Evolutionary conservation across 2,888 invertebrate species (phyloP).

Genomic region (Cataglyphis cursor): DNA sequence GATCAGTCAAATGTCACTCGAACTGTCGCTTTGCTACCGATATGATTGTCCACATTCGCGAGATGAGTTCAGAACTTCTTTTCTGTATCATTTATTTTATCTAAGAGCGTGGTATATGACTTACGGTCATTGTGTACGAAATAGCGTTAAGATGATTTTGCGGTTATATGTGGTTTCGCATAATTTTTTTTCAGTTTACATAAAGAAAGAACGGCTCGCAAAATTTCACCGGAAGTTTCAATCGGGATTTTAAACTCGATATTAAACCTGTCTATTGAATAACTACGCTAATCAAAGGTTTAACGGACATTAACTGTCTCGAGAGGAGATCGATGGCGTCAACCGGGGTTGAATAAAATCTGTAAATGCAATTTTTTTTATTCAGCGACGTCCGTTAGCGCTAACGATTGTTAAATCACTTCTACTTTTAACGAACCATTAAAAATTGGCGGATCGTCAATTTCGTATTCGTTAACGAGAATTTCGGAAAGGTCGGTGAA

Average conservation of each 20-base stretch:
- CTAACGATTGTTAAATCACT: constrained; percentile 58
- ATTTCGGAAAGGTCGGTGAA: constrained; percentile 46
- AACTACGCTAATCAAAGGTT: constrained; percentile 41
- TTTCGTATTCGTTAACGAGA: constrained; percentile 56
- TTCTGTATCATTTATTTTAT: constrained; percentile 80
- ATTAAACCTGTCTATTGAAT: constrained; percentile 39
- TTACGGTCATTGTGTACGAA: constrained; percentile 81
- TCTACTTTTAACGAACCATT: constrained; percentile 59
- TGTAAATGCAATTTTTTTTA: constrained; percentile 51
- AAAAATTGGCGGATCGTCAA: constrained; percentile 59
- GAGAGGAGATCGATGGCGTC: constrained; percentile 46
- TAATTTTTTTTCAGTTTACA: neutral
- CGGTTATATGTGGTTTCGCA: neutral
- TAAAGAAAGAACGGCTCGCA: neutral
- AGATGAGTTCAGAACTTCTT: constrained; percentile 59
- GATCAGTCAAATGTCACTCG: neutral
- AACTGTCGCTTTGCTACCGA: constrained; percentile 14
- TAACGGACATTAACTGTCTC: constrained; percentile 56
- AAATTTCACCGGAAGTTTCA: neutral
- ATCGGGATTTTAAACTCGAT: neutral
- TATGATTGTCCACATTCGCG: constrained; percentile 22
- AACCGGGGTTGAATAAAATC: constrained; percentile 35
- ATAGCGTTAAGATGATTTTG: constrained; percentile 8
- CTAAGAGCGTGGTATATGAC: constrained; percentile 82
- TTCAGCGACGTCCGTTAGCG: constrained; percentile 56